Percentiles rank a stretch among this genome's conserved stretches.
Evolutionary conservation across 2,113 vertebrate species (phyloP).

Genomic region (Phaetusa simplex): DNA sequence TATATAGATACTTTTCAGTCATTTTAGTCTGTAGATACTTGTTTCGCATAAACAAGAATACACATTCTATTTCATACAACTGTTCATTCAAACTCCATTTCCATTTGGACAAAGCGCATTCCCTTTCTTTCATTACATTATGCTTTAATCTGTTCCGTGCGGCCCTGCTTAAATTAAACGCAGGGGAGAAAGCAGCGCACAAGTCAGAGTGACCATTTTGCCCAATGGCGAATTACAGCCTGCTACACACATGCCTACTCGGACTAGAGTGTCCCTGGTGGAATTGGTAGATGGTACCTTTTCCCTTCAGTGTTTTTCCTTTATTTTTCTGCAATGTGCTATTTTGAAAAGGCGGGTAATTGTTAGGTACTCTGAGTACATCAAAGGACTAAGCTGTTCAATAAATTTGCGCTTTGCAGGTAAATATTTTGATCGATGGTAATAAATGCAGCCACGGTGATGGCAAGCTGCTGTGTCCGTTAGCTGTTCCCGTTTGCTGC

Average conservation of each 20-base stretch:
- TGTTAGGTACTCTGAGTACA: neutral
- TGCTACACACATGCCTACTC: neutral
- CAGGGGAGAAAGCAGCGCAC: neutral
- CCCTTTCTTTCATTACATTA: neutral
- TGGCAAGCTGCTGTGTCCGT: neutral
- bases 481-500: neutral
- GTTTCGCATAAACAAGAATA: conserved; percentile 21
- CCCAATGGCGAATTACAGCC: neutral
- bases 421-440: neutral
- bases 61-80: neutral
- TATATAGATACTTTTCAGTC: neutral
- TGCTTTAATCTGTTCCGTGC: neutral
- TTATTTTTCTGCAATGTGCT: neutral
- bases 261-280: neutral
- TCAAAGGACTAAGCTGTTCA: neutral
- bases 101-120: neutral
- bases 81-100: neutral
- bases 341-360: neutral
- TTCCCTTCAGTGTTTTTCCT: neutral
- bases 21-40: neutral
- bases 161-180: neutral
- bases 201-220: neutral
- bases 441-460: neutral
- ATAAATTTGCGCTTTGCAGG: neutral
- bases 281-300: neutral